phyloP scores from a whole-genome alignment of 2,113 vertebrate species.

The Orthochromis malagaraziensis region DNA sequence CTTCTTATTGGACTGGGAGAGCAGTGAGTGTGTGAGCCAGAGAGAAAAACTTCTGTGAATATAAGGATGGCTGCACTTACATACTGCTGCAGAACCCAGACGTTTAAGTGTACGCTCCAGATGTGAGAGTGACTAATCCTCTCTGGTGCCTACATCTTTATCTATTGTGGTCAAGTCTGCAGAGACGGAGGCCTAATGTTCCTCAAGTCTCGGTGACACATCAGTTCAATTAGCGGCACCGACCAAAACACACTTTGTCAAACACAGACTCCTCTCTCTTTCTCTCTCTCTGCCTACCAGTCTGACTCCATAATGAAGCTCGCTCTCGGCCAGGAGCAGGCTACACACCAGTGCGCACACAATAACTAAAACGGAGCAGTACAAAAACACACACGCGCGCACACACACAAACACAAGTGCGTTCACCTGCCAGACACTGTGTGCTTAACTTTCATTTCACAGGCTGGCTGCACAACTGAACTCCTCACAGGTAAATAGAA shows the following conservation, averaged over 20 bases:
- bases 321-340: conserved; percentile 14
- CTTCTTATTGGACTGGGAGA: conserved; percentile 14
- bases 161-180: conserved; percentile 18
- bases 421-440: background rate
- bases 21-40: background rate
- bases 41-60: background rate
- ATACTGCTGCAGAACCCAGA: background rate
- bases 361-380: background rate
- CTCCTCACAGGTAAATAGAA: conserved; percentile 41
- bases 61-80: background rate
- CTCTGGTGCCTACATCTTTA: conserved; percentile 18
- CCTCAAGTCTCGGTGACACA: conserved; percentile 50
- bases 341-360: background rate
- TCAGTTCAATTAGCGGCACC: conserved; percentile 62
- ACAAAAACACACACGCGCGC: background rate
- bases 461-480: conserved; percentile 1
- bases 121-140: conserved; percentile 21
- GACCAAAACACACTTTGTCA: conserved; percentile 55
- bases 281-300: background rate
- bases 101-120: background rate
- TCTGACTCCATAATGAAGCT: conserved; percentile 35
- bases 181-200: conserved; percentile 35
- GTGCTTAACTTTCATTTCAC: conserved; percentile 39
- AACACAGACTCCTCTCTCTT: background rate
- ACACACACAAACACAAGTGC: background rate